Base-by-base conservation (phyloP, 1,140 invertebrate genomes). In the Drosophila orena region DNA sequence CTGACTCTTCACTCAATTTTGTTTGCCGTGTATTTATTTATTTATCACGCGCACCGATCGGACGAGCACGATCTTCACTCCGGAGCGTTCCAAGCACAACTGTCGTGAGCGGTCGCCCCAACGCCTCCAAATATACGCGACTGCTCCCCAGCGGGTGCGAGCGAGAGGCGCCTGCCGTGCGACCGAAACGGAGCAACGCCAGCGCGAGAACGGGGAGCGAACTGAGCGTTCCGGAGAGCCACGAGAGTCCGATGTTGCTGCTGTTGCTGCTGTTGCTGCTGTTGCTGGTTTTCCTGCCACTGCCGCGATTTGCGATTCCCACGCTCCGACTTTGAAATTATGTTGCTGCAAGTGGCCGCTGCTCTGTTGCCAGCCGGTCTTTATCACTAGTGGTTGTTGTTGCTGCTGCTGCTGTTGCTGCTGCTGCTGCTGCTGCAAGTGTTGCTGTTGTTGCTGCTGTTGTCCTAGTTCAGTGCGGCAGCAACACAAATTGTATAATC, bases 51-150 rank as follows among this genome's bases (percentile, higher is more conserved):
- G 78, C 81, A 55, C 49, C 81, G 74, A 77, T 78, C 79, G 56
- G 34, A 54, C 68, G 61, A 79, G 78, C 81, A 85, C 84, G 90
- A 90, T 86, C 90, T 91, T 80, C 77, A 91, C 90, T 88, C 70
- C 79, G 77, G 79, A 90, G 85, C 90, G 90, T 91, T 91, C 81
- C 79, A 91, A 90, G 89, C 90, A 91, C 90, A 91, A 91, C 89
- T 86, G 83, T 79, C 66, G 79, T 73, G 76, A 65, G 72, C 53
- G 77, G n/a, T 47, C 44, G 49, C 72, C 83, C 52, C 71, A 66
- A 35, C 84, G 79, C 70, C 70, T 71, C 68, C 80, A 86, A 88
- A 79, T 88, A 88, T 81, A 75, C 59, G 75, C 80, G 61, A 54
- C 22, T 37, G 65, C 42, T 43, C 37, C 4, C 2, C 24, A 17